A percentile compares a stretch with the other conserved stretches of the same genome.
phyloP scores from a whole-genome alignment of 64 coral and sea anemone species.

The Trachythela sp. region DNA sequence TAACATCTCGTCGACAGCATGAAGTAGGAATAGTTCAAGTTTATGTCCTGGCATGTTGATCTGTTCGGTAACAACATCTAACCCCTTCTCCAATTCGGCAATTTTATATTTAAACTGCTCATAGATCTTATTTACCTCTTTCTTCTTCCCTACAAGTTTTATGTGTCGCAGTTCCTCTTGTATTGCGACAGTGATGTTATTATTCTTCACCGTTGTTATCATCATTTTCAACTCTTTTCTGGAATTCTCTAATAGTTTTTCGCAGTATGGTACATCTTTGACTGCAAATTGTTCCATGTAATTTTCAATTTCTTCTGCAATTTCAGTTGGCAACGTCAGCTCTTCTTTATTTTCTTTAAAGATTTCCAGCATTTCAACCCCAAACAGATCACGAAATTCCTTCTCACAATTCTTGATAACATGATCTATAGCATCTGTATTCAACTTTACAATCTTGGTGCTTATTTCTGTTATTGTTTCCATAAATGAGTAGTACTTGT shows the following conservation, averaged over 20 bases:
- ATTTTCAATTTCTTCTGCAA: neutral
- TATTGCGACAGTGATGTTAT: neutral
- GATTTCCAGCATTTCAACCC: neutral
- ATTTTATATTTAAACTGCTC: neutral
- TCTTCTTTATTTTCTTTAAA: neutral
- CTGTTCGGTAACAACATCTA: neutral
- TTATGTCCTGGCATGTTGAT: neutral
- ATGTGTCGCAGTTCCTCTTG: neutral
- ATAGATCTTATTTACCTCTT: neutral
- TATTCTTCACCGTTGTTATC: neutral
- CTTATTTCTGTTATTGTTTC: neutral
- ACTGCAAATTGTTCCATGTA: neutral
- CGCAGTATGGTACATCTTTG: neutral
- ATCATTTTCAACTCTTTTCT: neutral
- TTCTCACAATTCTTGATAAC: neutral
- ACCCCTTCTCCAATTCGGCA: neutral
- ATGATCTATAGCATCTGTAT: neutral
- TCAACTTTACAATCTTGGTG: neutral
- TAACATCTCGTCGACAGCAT: neutral
- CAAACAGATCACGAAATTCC: neutral
- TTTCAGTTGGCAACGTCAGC: neutral
- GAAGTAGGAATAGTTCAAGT: neutral
- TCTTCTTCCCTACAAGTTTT: neutral
- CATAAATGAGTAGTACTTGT: slow-evolving; percentile 28
- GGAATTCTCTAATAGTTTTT: neutral